phyloP scores from a whole-genome alignment of 1,140 invertebrate genomes.

The Chelonus insularis region DNA sequence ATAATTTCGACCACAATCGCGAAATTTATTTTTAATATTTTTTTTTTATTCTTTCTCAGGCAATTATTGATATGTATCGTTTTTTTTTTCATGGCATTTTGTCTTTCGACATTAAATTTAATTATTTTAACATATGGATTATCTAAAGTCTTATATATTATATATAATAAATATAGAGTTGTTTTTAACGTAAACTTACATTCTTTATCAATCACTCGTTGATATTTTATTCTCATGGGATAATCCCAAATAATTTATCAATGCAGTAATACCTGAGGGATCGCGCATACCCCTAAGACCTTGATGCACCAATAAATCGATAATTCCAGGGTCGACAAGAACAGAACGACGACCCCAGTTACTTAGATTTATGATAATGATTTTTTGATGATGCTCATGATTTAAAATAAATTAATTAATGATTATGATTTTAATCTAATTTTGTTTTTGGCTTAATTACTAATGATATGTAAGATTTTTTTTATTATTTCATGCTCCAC shows the following conservation, averaged over 20 bases:
- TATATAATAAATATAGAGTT: slow-evolving; percentile 10
- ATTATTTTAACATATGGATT: too few species aligned
- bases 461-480: too few species aligned
- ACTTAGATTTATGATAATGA: slow-evolving; percentile 3
- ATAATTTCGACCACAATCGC: too few species aligned
- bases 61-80: slow-evolving; percentile 51
- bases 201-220: not conserved
- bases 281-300: slow-evolving; percentile 18
- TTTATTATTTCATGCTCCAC: too few species aligned
- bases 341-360: slow-evolving; percentile 11
- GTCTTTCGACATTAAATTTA: too few species aligned
- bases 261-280: slow-evolving; percentile 1
- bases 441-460: too few species aligned
- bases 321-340: slow-evolving; percentile 26
- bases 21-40: slow-evolving; percentile 20
- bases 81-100: slow-evolving; percentile 32
- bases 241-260: slow-evolving; percentile 27
- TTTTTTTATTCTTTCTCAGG: slow-evolving; percentile 31
- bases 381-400: slow-evolving; percentile 7
- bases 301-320: slow-evolving; percentile 31
- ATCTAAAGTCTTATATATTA: slow-evolving; percentile 26
- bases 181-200: not conserved
- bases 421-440: not conserved
- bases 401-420: not conserved
- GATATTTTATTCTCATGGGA: slow-evolving; percentile 9